Evolutionary conservation across 2,888 invertebrate species (phyloP), one percentile per base, ranked within the genome.

Genomic region (Mythimna loreyi): DNA sequence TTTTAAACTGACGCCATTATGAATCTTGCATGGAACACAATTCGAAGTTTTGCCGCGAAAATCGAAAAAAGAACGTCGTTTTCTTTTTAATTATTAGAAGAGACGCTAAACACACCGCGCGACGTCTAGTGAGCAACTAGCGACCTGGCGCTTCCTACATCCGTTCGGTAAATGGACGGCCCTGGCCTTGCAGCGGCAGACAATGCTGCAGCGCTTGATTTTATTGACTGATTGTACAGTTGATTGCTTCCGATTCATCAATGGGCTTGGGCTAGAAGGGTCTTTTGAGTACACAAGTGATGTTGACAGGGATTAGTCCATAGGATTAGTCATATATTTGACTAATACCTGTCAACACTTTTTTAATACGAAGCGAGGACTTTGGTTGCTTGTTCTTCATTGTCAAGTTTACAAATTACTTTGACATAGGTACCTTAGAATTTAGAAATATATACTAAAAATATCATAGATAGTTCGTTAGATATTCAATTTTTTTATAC

Each of bases 101-200:
- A 67, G 52, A 66, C 72, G 76, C 80, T 81, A 75, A 79, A 81
- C 81, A 80, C 82, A 78, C 82, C 53, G 80, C 76, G 57, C 81
- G 85, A 75, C 88, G 86, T 80, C 76, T 85, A 78, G 81, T 78
- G 87, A 84, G 79, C 82, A 80, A 91, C 91, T 92, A 89, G 87
- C 85, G 82, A 75, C 85, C 85, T 85, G 81, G 83, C 88, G 87
- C 89, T 91, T 90, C 90, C 89, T 88, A 86, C 86, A 90, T 90
- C 87, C 89, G 90, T 78, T 80, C 82, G 74, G 76, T 84, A 83
- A 83, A 87, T 84, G 82, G 82, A 72, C 83, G 89, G 65, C 88
- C 89, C 72, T 89, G 91, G 89, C 92, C 91, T 90, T 92, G 92
- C 73, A 73, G 79, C 80, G 43, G 72, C 65, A 70, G 72, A 78